These are phyloP conservation scores for Caenorhabditis becei DNA, from an alignment of 2,888 invertebrate genomes.

Conservation along the genomic window DNA sequence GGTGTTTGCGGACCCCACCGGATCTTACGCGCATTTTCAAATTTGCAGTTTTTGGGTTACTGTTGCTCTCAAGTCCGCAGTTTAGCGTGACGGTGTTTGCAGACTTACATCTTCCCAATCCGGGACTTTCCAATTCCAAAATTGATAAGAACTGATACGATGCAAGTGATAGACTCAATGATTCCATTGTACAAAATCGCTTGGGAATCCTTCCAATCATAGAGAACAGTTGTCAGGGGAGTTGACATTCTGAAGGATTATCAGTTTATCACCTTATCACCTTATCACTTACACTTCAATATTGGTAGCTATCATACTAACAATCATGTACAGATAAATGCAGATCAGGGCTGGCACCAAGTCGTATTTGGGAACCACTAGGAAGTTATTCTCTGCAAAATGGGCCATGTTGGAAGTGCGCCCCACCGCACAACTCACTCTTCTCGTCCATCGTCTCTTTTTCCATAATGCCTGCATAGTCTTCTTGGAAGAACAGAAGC, in stretches of 20 bases:
- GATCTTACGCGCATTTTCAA: too few species aligned
- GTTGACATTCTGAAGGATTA: slow-evolving; percentile 67
- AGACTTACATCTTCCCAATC: slow-evolving; percentile 66
- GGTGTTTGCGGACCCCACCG: too few species aligned
- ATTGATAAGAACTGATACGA: slow-evolving; percentile 67
- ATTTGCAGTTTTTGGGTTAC: too few species aligned
- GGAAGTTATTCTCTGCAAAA: slow-evolving; percentile 43
- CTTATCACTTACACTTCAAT: slow-evolving; percentile 69
- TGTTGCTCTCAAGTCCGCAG: too few species aligned
- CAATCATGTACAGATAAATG: slow-evolving; percentile 70
- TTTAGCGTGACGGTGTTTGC: too few species aligned
- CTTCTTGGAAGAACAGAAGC: slow-evolving; percentile 66
- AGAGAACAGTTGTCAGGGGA: slow-evolving; percentile 67
- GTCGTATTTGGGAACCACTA: slow-evolving; percentile 69
- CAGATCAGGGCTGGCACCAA: slow-evolving; percentile 66
- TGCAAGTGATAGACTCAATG: slow-evolving; percentile 64
- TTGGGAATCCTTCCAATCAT: slow-evolving; percentile 69
- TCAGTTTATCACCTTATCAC: not conserved
- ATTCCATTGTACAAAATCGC: slow-evolving; percentile 70
- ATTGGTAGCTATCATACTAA: slow-evolving; percentile 69
- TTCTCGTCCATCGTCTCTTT: slow-evolving; percentile 51
- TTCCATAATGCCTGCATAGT: slow-evolving; percentile 68
- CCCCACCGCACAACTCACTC: slow-evolving; percentile 20
- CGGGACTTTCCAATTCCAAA: slow-evolving; percentile 65
- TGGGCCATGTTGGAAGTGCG: too few species aligned